Evolutionary conservation across 37 sponge, comb jelly and placozoan species (phyloP).

Genomic region (Crambe crambe): DNA sequence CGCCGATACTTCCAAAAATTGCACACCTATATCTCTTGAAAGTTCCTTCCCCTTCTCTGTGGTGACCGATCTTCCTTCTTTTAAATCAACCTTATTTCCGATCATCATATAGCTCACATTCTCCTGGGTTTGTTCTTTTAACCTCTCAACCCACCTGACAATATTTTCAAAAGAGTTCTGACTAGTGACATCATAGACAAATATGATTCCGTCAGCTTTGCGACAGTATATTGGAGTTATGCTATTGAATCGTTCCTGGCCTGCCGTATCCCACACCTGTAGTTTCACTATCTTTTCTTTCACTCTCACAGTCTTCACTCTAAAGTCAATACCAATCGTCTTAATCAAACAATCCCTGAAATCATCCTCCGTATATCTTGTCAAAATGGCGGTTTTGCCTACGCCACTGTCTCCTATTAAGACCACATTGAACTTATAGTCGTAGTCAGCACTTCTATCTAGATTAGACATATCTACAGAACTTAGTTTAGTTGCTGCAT

Average conservation of each 20-base stretch:
- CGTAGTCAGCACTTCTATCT: too few species aligned
- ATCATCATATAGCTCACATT: conserved; percentile 60
- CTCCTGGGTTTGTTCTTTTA: conserved; percentile 65
- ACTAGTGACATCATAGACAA: conserved; percentile 79
- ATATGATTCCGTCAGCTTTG: conserved; percentile 79
- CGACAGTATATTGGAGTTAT: conserved; percentile 79
- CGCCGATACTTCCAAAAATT: conserved; percentile 77
- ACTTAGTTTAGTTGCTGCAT: too few species aligned
- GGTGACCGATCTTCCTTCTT: conserved; percentile 52
- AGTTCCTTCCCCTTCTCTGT: conserved; percentile 41
- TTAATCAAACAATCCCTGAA: conserved; percentile 55
- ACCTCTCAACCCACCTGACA: conserved; percentile 61
- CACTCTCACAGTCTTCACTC: conserved; percentile 61
- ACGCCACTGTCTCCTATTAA: conserved; percentile 83
- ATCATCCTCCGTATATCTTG: conserved; percentile 63
- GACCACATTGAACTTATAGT: conserved; percentile 82
- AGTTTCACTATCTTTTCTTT: conserved; percentile 22
- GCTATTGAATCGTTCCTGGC: conserved; percentile 80
- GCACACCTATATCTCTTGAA: conserved; percentile 48
- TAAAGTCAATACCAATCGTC: conserved; percentile 87
- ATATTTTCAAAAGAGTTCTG: conserved; percentile 65
- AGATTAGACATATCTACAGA: too few species aligned
- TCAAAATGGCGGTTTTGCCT: conserved; percentile 74
- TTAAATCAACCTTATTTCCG: conserved; percentile 78
- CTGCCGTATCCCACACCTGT: conserved; percentile 90